A percentile compares a stretch with the other conserved stretches of the same genome.
Evolutionary conservation across 2,797 vertebrate species (phyloP).

Genomic region (Sebastes cheni): DNA sequence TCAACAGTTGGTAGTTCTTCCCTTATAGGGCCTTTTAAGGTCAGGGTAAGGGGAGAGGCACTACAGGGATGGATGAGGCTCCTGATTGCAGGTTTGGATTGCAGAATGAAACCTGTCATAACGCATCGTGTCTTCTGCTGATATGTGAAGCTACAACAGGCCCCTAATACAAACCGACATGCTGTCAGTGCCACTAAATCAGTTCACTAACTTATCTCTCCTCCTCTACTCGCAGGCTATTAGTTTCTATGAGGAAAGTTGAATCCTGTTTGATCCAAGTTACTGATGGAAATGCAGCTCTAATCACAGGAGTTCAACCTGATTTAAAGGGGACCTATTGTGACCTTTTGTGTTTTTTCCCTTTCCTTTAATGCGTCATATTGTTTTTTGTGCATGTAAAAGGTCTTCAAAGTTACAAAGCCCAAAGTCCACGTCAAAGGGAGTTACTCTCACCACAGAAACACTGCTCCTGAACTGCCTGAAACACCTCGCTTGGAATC

Average conservation of each 20-base stretch:
- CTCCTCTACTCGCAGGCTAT: neutral
- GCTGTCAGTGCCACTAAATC: slow-evolving; percentile 20
- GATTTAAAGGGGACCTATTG: neutral
- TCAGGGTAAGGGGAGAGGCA: slow-evolving; percentile 5
- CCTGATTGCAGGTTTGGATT: slow-evolving; percentile 30
- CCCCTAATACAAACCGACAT: neutral
- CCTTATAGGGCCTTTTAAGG: slow-evolving; percentile 19
- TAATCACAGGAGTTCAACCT: slow-evolving; percentile 9
- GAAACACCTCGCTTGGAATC: no score
- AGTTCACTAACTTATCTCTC: neutral
- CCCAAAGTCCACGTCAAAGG: no score
- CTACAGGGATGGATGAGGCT: slow-evolving; percentile 12
- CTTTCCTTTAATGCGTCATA: no score
- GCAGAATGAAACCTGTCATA: neutral
- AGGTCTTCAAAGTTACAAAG: no score
- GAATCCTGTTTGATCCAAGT: slow-evolving; percentile 9
- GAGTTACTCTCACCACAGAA: no score
- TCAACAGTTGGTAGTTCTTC: slow-evolving; percentile 18
- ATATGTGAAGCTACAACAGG: slow-evolving; percentile 1
- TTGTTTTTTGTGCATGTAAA: no score
- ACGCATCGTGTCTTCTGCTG: neutral
- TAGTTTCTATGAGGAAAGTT: neutral
- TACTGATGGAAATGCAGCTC: slow-evolving; percentile 4
- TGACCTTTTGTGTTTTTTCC: no score
- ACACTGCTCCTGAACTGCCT: no score